Percentiles rank a stretch among this genome's conserved stretches.
Evolutionary conservation across 2,113 vertebrate genomes (phyloP).

Genomic region (Clarias magur): DNA sequence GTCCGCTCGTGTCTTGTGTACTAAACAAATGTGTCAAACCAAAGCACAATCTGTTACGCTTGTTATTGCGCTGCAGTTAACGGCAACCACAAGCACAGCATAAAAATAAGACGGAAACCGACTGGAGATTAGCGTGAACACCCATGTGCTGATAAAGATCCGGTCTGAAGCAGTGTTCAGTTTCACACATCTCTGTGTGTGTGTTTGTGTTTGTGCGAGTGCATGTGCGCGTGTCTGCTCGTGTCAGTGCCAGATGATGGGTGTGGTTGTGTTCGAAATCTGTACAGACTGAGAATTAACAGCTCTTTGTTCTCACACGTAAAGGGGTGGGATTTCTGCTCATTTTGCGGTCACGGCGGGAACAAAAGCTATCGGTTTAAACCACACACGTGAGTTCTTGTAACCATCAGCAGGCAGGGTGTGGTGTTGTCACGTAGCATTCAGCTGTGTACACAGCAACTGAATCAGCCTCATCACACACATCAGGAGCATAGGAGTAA

Average conservation of each 20-base stretch:
- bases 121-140: conserved; percentile 13
- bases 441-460: conserved; percentile 8
- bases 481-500: background rate
- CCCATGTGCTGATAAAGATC: conserved; percentile 4
- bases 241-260: background rate
- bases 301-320: conserved; percentile 38
- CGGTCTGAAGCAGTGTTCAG: conserved; percentile 10
- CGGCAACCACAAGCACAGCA: conserved; percentile 2
- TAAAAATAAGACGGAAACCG: conserved; percentile 25
- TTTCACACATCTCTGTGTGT: conserved; percentile 32
- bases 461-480: background rate
- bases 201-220: background rate
- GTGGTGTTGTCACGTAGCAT: background rate
- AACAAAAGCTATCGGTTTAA: conserved; percentile 17
- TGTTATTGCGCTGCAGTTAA: background rate
- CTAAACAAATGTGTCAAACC: background rate
- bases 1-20: conserved; percentile 26
- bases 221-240: background rate
- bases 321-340: conserved; percentile 19
- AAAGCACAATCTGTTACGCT: background rate
- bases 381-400: background rate
- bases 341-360: background rate
- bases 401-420: conserved; percentile 1
- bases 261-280: conserved; percentile 30
- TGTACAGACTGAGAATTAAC: conserved; percentile 17